Base-by-base conservation (phyloP, 2,888 invertebrate genomes). In the Lacanobia wlatinum region DNA sequence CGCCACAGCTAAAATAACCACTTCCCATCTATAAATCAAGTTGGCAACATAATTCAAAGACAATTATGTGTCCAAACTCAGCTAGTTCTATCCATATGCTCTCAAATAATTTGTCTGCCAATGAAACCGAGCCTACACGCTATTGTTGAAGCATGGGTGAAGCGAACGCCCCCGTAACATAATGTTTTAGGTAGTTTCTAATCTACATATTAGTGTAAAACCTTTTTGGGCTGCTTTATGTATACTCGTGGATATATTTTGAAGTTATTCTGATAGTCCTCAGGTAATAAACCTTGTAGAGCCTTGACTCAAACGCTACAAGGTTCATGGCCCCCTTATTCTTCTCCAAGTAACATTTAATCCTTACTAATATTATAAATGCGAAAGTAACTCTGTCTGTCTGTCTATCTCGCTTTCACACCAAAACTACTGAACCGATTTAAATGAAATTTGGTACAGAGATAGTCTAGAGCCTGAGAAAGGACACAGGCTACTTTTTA, bases 91-190 rank as follows among this genome's bases (percentile, higher is more conserved):
- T 5, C 61, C 52, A 59, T 77, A 77, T 67, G 63, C 38, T 34
- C 8, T 63, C 28, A 52, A 62, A 74, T 85, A 82, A 84, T 82
- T 78, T 65, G 63, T 23, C 55, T 21, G 61, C 65, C 60, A 68
- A 82, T 84, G 70, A 76, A 71, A 55, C 21, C 48, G 16, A 75
- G 74, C 86, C 86, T 85, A 84, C 82, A 75, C 71, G n/a, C 34
- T 50, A 65, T 66, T 76, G 62, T 77, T 62, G 52, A 67, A 52
- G 46, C 52, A 65, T 66, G 74, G 62, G 76, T 62, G 52, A 67
- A 52, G 46, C 52, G 52, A 23, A 84, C 78, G 84, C 86, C 84
- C 74, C 64, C 78, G 60, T 82, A 66, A 48, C 59, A 28, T 40
- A 50, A 73, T 68, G 56, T 70, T 63, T 70, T 62, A 65, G 58